A percentile compares a stretch with the other conserved stretches of the same genome.
Conservation (phyloP, 2,113 vertebrate species). For the Callorhinus ursinus region DNA sequence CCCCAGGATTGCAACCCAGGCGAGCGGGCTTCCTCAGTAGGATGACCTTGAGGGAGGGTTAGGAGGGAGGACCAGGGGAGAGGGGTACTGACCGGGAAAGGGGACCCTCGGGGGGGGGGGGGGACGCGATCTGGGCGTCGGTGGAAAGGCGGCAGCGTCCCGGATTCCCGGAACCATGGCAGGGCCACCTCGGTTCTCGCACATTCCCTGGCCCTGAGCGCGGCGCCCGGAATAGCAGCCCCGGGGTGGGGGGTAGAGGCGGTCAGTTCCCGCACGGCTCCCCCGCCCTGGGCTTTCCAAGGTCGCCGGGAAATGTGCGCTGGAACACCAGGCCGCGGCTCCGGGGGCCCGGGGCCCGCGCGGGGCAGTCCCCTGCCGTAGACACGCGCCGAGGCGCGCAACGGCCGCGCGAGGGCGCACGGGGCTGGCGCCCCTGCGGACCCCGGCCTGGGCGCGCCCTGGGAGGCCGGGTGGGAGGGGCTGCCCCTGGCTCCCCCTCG, state of each 20-base stretch:
- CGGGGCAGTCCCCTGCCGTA: not conserved
- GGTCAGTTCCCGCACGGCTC: not conserved
- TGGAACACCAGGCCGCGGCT: not conserved
- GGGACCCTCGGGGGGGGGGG: not conserved
- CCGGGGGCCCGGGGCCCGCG: too few species aligned
- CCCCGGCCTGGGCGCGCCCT: slow-evolving; percentile 51
- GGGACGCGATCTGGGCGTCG: not conserved
- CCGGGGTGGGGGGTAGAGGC: not conserved
- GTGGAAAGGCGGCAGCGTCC: not conserved
- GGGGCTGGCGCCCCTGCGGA: not conserved
- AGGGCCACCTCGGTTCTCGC: not conserved
- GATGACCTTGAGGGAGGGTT: not conserved
- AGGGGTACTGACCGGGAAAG: not conserved
- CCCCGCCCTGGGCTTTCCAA: slow-evolving; percentile 27
- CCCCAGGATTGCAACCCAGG: not conserved
- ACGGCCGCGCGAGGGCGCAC: slow-evolving; percentile 68
- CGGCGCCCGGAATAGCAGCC: slow-evolving; percentile 67
- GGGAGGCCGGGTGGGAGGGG: slow-evolving; percentile 55
- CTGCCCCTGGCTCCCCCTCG: not conserved
- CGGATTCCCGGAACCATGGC: not conserved
- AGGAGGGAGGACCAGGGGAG: too few species aligned
- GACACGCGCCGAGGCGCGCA: not conserved
- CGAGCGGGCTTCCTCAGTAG: rapidly evolving
- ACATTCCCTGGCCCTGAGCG: slow-evolving; percentile 71
- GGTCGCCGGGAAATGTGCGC: not conserved